Evolutionary conservation across 35 echinoderm and acorn worm genomes (phyloP).

Genomic region (Hemicentrotus pulcherrimus): DNA sequence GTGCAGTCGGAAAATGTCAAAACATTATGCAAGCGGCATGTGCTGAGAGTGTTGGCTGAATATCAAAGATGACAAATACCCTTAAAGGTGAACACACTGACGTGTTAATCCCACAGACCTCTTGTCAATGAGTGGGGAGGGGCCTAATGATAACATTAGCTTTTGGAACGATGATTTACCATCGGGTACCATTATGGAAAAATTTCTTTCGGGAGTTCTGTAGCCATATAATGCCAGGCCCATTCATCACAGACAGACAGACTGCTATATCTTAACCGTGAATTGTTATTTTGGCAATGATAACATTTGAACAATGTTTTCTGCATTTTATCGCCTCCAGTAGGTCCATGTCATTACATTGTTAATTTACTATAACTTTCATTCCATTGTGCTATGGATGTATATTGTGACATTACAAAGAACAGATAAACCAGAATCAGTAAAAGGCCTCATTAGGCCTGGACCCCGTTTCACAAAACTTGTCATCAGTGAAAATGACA

Average conservation of each 20-base stretch:
- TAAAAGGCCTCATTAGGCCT: no score
- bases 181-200: background rate
- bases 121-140: background rate
- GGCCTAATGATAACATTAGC: background rate
- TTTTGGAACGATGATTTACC: background rate
- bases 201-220: background rate
- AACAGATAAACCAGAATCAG: no score
- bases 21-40: constrained; percentile 2
- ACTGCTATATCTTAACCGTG: no score
- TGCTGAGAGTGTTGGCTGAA: background rate
- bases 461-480: no score
- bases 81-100: background rate
- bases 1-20: background rate
- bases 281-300: no score
- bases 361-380: no score
- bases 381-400: no score
- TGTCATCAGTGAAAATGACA: no score
- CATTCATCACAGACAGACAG: background rate
- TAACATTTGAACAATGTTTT: no score
- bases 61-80: background rate
- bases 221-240: background rate
- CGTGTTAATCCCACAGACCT: background rate
- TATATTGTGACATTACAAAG: no score
- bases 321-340: no score
- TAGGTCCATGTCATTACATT: no score